Percentiles rank a stretch among this genome's conserved stretches.
phyloP scores from a whole-genome alignment of 1,140 invertebrate species.

The Polypedilum vanderplanki region DNA sequence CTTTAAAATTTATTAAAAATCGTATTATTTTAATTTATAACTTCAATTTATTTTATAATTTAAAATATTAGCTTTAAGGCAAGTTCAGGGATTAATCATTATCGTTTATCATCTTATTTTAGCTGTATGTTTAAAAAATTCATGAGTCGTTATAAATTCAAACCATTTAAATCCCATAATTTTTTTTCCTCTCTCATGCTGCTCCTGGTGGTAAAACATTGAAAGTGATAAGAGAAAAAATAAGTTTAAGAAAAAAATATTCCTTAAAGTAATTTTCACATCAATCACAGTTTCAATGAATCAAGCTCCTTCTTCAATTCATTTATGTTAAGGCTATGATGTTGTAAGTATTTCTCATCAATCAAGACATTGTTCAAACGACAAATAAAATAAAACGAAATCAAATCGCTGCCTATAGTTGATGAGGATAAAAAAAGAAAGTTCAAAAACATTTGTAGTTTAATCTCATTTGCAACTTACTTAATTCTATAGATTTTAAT shows the following conservation, averaged over 20 bases:
- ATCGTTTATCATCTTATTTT: neutral
- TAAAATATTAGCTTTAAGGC: neutral
- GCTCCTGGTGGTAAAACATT: neutral
- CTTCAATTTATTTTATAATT: no score
- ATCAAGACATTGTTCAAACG: slow-evolving; percentile 8
- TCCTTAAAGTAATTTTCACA: neutral
- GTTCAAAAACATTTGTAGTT: no score
- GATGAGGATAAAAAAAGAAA: neutral
- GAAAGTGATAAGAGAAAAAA: no score
- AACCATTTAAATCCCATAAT: neutral
- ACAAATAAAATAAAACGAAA: slow-evolving; percentile 6
- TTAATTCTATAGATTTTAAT: neutral
- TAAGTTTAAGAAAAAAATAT: neutral
- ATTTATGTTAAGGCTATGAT: neutral
- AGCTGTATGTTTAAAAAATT: neutral
- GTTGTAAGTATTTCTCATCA: neutral
- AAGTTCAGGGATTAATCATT: neutral
- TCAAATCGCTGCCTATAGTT: neutral
- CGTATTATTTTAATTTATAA: no score
- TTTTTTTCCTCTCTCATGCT: neutral
- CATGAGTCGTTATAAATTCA: neutral
- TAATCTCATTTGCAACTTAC: neutral
- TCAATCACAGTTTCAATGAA: neutral
- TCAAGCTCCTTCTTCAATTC: neutral
- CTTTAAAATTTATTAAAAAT: no score